Percentiles rank a stretch among this genome's conserved stretches.
These are phyloP conservation scores for Himantopus leucocephalus DNA, from an alignment of 2,113 vertebrate species.

Conservation along the genomic window DNA sequence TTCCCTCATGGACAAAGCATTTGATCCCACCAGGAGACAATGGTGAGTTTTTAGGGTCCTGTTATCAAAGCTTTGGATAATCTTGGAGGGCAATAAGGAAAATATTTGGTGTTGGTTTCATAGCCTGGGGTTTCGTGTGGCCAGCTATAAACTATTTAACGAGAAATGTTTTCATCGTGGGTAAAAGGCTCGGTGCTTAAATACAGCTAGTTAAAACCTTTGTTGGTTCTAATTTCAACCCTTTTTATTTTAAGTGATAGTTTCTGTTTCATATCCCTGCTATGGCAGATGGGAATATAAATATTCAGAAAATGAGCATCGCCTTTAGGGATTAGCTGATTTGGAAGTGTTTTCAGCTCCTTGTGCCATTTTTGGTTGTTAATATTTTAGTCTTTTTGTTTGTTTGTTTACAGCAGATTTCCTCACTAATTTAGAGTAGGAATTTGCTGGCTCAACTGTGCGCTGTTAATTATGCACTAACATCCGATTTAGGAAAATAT, in stretches of 20 bases:
- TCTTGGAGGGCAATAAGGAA: slow-evolving; percentile 19
- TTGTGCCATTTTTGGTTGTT: neutral
- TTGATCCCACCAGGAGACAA: slow-evolving; percentile 98
- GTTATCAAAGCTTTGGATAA: slow-evolving; percentile 42
- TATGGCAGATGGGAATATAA: slow-evolving; percentile 13
- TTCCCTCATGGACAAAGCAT: slow-evolving; percentile 99
- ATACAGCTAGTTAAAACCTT: neutral
- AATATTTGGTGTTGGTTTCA: neutral
- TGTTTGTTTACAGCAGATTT: neutral
- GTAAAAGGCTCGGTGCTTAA: neutral
- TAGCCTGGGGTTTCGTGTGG: neutral
- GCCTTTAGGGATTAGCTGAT: neutral
- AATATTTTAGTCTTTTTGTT: neutral
- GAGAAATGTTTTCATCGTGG: rapidly evolving
- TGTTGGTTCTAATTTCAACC: neutral
- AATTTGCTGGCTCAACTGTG: neutral
- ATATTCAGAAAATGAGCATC: neutral
- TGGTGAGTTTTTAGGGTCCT: slow-evolving; percentile 85
- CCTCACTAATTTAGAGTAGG: neutral
- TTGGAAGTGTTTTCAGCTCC: neutral
- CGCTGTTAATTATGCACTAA: neutral
- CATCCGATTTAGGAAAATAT: neutral
- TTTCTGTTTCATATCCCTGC: neutral
- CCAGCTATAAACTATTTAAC: neutral
- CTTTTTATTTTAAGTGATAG: neutral